Percentiles rank a stretch among this genome's conserved stretches.
Conservation (phyloP, 2,797 vertebrate species). For the Acridotheres tristis region DNA sequence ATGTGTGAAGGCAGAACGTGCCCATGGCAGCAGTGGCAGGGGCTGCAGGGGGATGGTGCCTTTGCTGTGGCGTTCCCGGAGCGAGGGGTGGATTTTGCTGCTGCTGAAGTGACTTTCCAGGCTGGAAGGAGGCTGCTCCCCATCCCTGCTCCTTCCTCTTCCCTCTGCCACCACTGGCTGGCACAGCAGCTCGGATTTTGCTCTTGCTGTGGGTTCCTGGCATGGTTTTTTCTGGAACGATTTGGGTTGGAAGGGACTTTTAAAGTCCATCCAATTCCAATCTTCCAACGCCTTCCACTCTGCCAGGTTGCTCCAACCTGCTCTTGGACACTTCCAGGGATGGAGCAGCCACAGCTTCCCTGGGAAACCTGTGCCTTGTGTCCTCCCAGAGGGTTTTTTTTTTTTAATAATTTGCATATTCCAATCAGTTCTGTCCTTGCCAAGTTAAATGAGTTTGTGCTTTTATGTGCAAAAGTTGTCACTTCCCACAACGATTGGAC, state of each 20-base stretch:
- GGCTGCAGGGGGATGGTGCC: background rate
- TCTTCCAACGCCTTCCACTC: background rate
- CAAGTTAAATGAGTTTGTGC: accelerated
- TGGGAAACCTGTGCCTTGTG: background rate
- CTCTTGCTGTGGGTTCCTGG: background rate
- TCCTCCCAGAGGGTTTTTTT: background rate
- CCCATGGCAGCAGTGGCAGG: background rate
- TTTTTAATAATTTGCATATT: background rate
- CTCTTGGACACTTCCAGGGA: background rate
- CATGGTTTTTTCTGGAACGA: background rate
- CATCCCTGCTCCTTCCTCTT: background rate
- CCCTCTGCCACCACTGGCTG: background rate
- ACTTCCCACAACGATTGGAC: background rate
- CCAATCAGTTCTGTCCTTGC: background rate
- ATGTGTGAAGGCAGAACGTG: background rate
- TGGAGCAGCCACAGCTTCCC: background rate
- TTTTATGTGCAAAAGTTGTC: background rate
- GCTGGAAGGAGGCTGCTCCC: background rate
- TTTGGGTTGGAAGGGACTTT: background rate
- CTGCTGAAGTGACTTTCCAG: background rate
- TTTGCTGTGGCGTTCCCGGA: background rate
- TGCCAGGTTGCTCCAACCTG: background rate
- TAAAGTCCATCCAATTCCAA: background rate
- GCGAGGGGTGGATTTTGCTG: background rate
- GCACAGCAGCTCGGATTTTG: accelerated